Base-by-base conservation (phyloP, 92 coral and sea anemone species). In the Muricea muricata region DNA sequence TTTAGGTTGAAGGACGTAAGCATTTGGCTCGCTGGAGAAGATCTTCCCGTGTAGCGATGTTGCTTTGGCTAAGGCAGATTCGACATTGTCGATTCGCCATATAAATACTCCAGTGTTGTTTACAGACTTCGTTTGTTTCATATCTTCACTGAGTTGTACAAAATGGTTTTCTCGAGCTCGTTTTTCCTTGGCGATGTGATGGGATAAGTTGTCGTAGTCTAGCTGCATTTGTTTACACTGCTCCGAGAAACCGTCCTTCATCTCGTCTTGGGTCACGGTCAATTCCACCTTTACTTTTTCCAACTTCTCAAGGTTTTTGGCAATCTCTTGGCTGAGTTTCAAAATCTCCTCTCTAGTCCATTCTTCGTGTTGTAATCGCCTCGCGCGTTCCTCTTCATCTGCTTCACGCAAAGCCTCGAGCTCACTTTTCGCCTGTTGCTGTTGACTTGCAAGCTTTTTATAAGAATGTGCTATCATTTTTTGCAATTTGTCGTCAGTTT, bases 141-240 rank as follows among this genome's bases (percentile, higher is more conserved):
- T 32, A 1, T 76, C 81, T 56, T 52, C 46, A 17, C 40, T 57
- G 26, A 78, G 71, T 78, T 33, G 40, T 6, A 23, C n/a, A 6
- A 78, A 23, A 20, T 33, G 32, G 5, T 29, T 39, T 8, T 23
- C 32, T 12, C 71, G 70, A 25, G n/a, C 1, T 78, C 55, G 29
- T 32, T 52, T 76, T 21, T 76, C 81, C 15, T 78, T 56, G 4
- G 55, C 32, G 7, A 78, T 58, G 55, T 11, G 33, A 37, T n/a
- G 46, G 26, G 20, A n/a, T 11, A 78, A 21, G 45, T 24, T 39
- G n/a, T 78, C 83, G 46, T 78, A 78, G 34, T 78, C 83, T 17
- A 61, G 39, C 15, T 78, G 61, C 83, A 78, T 32, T 57, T 78
- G 83, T 41, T n/a, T 35, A 0, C 68, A n/a, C 0, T 52, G 68